Evolutionary conservation across 2,113 vertebrate species (phyloP), one percentile per base, ranked within the genome.

Genomic region (Piprites chloris): DNA sequence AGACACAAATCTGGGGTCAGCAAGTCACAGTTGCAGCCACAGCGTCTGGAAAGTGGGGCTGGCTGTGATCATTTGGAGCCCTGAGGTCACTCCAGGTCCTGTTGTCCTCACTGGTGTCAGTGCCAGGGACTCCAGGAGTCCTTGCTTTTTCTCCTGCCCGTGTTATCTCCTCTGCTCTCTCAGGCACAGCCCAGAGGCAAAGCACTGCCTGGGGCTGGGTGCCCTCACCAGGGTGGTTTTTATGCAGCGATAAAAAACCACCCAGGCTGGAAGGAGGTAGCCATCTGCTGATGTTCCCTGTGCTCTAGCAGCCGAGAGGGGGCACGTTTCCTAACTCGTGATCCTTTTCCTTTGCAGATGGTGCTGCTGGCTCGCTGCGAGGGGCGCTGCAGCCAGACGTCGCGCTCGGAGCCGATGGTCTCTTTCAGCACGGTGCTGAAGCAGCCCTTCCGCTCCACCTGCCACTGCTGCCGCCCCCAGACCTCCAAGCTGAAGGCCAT

Each of bases 401-500:
- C 99, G 0, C 99, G 99, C 84, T 99, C 99, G 0, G 99, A 99
- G 96, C 99, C 99, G 0, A 98, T 99, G 96, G 99, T 99, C 79
- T 99, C 99, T 81, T 99, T 99, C 98, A 99, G 99, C 96, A 98
- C 99, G 0, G 98, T 99, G 65, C 98, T 99, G 86, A 99, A 99
- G 93, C 99, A 99, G 96, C 99, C 99, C 50, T 99, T 99, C 97
- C 99, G 98, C 92, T 99, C 98, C 94, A 98, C 98, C 69, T 99
- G 99, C 96, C 98, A 98, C 94, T 99, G 99, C 97, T 99, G 99
- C 97, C 97, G 99, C 46, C 99, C 99, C 9, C 99, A 99, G 98
- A 99, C 99, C 74, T 99, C 99, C 97, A 99, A 99, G 95, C 98
- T 99, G 98, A 99, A 99, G 97, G 99, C 99, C 1, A 98, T 99